Percentiles rank a stretch among this genome's conserved stretches.
phyloP scores from a whole-genome alignment of 2,113 vertebrate species.

The Peromyscus polionotus region DNA sequence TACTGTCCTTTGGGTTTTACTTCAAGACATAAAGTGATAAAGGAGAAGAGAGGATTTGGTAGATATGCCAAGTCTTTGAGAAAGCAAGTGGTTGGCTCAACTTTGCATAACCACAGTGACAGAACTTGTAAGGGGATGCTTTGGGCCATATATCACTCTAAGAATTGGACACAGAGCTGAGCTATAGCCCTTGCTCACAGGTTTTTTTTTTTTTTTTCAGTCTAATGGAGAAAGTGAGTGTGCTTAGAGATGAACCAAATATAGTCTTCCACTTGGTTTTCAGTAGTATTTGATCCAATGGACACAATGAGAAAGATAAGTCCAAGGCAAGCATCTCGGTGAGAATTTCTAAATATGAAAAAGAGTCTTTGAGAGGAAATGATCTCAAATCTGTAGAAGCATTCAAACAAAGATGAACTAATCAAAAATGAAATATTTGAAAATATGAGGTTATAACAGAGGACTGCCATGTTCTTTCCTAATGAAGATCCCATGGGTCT shows the following conservation, averaged over 20 bases:
- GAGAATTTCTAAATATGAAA: slow-evolving; percentile 44
- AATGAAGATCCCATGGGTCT: slow-evolving; percentile 56
- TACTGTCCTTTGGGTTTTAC: neutral
- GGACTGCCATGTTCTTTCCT: slow-evolving; percentile 27
- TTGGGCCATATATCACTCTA: neutral
- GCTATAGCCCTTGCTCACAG: neutral
- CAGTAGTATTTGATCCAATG: neutral
- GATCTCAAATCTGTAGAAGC: slow-evolving; percentile 53
- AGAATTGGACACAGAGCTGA: neutral
- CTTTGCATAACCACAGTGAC: neutral
- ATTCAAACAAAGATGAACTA: slow-evolving; percentile 59
- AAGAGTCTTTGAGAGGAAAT: slow-evolving; percentile 43
- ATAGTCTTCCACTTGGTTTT: neutral
- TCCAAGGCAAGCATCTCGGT: neutral
- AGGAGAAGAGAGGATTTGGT: neutral
- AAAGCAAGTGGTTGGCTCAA: neutral
- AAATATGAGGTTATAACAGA: slow-evolving; percentile 21
- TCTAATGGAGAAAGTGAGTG: neutral
- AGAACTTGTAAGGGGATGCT: neutral
- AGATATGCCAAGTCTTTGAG: neutral
- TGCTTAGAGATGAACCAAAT: too few relatives aligned
- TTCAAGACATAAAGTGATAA: neutral
- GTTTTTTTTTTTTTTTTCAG: neutral
- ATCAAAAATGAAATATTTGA: slow-evolving; percentile 45
- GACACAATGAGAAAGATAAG: neutral